These are phyloP conservation scores for Parnassius apollo DNA, from an alignment of 2,888 invertebrate genomes.

Conservation along the genomic window DNA sequence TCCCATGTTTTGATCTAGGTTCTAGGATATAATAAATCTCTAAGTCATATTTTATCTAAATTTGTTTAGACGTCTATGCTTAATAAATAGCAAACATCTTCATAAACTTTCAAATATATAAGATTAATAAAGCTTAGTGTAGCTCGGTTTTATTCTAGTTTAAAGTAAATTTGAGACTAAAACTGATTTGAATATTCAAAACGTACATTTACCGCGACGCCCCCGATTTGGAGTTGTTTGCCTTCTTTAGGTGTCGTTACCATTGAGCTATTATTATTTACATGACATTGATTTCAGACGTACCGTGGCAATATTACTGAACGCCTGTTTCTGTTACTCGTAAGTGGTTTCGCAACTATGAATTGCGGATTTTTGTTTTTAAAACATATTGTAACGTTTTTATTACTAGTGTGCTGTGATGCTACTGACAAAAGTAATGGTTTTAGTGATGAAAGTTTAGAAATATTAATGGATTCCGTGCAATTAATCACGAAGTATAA, in stretches of 20 bases:
- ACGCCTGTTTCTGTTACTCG: slow-evolving; percentile 31
- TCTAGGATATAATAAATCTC: too few relatives aligned
- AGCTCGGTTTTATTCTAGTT: too few relatives aligned
- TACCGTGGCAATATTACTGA: slow-evolving; percentile 32
- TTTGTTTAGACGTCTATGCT: too few relatives aligned
- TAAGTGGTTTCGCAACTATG: slow-evolving; percentile 30
- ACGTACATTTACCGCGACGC: too few relatives aligned
- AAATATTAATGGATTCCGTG: slow-evolving; percentile 54
- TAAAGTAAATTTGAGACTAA: too few relatives aligned
- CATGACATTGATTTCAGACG: slow-evolving; percentile 36
- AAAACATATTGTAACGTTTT: slow-evolving; percentile 37
- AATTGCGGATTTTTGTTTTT: slow-evolving; percentile 19
- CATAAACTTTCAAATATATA: too few relatives aligned
- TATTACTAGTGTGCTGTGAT: slow-evolving; percentile 29
- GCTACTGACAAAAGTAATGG: slow-evolving; percentile 24
- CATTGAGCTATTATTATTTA: slow-evolving; percentile 29
- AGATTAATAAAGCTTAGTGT: too few relatives aligned
- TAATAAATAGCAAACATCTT: too few relatives aligned
- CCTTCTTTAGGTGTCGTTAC: slow-evolving; percentile 14
- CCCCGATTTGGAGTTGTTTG: slow-evolving; percentile 17
- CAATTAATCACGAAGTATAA: slow-evolving; percentile 60
- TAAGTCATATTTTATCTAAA: too few relatives aligned
- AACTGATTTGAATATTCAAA: too few relatives aligned
- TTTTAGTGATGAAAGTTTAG: slow-evolving; percentile 43
- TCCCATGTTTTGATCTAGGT: too few relatives aligned